These are phyloP conservation scores for Gymnopithys bicolor DNA, from an alignment of 2,797 vertebrate genomes.

Conservation along the genomic window DNA sequence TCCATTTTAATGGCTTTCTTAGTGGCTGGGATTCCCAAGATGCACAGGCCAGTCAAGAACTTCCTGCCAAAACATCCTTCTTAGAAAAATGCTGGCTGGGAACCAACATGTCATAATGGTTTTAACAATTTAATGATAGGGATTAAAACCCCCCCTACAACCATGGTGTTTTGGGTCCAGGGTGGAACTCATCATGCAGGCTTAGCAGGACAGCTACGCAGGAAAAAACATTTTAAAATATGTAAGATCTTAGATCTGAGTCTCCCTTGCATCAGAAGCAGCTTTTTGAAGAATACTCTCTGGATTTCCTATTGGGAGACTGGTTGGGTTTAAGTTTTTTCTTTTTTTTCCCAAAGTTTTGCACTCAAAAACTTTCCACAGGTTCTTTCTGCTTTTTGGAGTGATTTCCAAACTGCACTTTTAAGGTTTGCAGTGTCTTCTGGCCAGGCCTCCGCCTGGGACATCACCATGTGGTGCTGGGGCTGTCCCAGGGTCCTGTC, in stretches of 20 bases:
- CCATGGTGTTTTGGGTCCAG: not conserved
- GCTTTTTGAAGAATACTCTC: not conserved
- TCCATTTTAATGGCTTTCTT: slow-evolving; percentile 11
- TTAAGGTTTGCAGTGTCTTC: not conserved
- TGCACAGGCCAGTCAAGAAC: not conserved
- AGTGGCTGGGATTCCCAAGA: not conserved
- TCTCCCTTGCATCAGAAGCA: not conserved
- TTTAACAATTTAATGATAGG: slow-evolving; percentile 31
- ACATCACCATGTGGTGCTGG: not conserved
- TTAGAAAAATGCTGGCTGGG: not conserved
- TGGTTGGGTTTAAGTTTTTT: not conserved
- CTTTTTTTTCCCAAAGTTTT: not conserved
- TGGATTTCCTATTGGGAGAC: not conserved
- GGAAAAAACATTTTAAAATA: not conserved
- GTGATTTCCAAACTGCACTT: not conserved
- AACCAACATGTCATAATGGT: not conserved
- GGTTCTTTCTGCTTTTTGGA: not conserved
- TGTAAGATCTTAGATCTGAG: not conserved
- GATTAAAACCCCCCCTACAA: not conserved
- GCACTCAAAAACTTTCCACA: not conserved
- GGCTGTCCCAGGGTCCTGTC: not conserved
- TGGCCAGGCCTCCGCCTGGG: not conserved
- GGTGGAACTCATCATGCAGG: not conserved
- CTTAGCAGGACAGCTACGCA: not conserved
- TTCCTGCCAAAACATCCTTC: slow-evolving; percentile 25